Evolutionary conservation across 2,797 vertebrate genomes (phyloP), one percentile per base, ranked within the genome.

Genomic region (Falco concolor): DNA sequence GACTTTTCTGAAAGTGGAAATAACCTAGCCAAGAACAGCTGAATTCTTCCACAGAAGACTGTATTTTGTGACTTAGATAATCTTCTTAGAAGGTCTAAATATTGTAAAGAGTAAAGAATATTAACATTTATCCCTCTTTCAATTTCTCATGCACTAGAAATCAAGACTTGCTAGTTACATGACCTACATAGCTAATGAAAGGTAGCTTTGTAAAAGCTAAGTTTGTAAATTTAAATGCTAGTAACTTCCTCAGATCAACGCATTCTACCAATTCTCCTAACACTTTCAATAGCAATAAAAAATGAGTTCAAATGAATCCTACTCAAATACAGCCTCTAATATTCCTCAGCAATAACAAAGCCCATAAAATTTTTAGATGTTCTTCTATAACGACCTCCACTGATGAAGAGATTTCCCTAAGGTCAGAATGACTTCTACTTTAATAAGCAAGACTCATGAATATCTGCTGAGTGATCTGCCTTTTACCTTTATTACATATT

Each of bases 51-150:
- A 96, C 99, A 99, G 97, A 99, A 99, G 15, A 99, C 99, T 4
- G 99, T 99, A 86, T 99, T 99, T 97, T 99, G 99, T 67, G 99
- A 99, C 97, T 99, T 99, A 32, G 99, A 99, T 54, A 99, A 98
- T 96, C 99, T 98, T 97, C 99, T 98, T 64, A 99, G 96, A 73
- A 99, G 99, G 97, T 99, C 99, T 99, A 96, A 47, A 77, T 10
- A 96, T 87, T 63, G 84, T 9, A 97, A 65, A 44, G 86, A 95
- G 8, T 38, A 75, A 56, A 90, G 57, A 84, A 81, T 17, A 74
- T 49, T 86, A 89, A n/a, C 22, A 61, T 61, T 84, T 79, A 75
- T 28, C 12, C 13, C 14, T 54, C 52, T 76, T 80, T 13, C 61
- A 6, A 20, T 59, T 83, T 54, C 38, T 91, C 49, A 81, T 0